Base-by-base conservation (phyloP, 1,140 invertebrate genomes). In the Drosophila sucinea region DNA sequence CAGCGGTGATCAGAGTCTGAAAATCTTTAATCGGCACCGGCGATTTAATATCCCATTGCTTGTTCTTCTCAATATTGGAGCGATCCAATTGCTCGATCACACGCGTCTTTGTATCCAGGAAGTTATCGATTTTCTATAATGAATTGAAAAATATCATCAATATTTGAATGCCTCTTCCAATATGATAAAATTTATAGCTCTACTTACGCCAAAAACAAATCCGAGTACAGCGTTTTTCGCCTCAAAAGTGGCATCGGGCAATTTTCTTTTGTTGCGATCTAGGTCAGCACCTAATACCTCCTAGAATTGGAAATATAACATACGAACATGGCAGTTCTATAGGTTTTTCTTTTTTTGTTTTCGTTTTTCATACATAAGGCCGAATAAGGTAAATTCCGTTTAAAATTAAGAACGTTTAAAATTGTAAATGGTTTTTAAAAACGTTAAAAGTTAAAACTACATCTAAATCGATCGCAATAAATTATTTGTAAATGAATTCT, bases 181-280 rank as follows among this genome's bases (percentile, higher is more conserved):
- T 17, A 17, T 17, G 17, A 17, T 17, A 17, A 40, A 10, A 23
- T 54, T 7, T 8, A n/a, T 51, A 2, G 17, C 27, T 41, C 68
- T 93, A 95, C 94, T 96, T 94, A 96, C 96, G 90, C 95, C 95
- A 86, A 96, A 96, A 0, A 96, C 95, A 91, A 96, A 96, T 89
- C 95, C 95, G 74, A 96, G 93, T 60, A 96, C 93, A 6, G 95
- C 95, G 90, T 96, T 96, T 84, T 95, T 95, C 71, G 95, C 94
- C 76, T 95, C 95, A 72, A 95, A 94, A 85, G 95, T 95, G 73
- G 94, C 93, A 78, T 95, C 91, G 69, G 94, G 94, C 74, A 96
- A 93, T 93, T 95, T 96, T 91, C 95, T 94, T 91, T 96, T 96
- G 81, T 96, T 95, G 70, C 95, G 93, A 72, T 94, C 93, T 44